Base-by-base conservation (phyloP, 2,797 vertebrate genomes). In the Platalea minor region DNA sequence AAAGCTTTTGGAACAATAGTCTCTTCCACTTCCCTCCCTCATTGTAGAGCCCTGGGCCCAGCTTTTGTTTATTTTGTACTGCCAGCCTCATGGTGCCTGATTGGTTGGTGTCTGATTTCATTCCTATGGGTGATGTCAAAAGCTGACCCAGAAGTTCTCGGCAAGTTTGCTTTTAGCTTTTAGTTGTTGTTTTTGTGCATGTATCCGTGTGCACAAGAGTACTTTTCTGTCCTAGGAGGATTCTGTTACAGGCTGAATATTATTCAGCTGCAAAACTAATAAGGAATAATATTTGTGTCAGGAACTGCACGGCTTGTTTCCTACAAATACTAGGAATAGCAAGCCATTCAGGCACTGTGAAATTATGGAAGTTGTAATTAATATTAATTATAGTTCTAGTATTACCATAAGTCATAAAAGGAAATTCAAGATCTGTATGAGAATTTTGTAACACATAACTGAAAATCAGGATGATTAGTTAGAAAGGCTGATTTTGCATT, bases 101-200 rank as follows among this genome's bases (percentile, higher is more conserved):
- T 97, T 97, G 96, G 96, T 86, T 35, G 95, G 96, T 95, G 96
- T 97, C 96, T 95, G 91, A 76, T 97, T 97, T 97, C 97, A 96
- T 96, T 97, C 95, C 92, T 97, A 67, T 79, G 97, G 95, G 68
- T 80, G 81, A 94, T 93, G 76, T 89, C 89, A 88, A 84, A 89
- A 97, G 93, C 92, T 93, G 85, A 95, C 95, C 94, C 91, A 91
- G 85, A 95, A 91, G 78, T 69, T 94, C 89, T 78, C 61, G 6
- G 82, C 83, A 37, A 97, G 95, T 95, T 88, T 97, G 73, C 88
- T 91, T 92, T 88, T 56, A 65, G 90, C 79, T 88, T 85, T 95
- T 63, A 77, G 92, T 92, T 96, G 92, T 96, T 95, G 86, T 95
- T 95, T 96, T 93, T 96, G 95, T 96, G 87, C 33, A 13, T 93